Evolutionary conservation across 1,140 invertebrate genomes (phyloP).

Genomic region (Lineus longissimus): DNA sequence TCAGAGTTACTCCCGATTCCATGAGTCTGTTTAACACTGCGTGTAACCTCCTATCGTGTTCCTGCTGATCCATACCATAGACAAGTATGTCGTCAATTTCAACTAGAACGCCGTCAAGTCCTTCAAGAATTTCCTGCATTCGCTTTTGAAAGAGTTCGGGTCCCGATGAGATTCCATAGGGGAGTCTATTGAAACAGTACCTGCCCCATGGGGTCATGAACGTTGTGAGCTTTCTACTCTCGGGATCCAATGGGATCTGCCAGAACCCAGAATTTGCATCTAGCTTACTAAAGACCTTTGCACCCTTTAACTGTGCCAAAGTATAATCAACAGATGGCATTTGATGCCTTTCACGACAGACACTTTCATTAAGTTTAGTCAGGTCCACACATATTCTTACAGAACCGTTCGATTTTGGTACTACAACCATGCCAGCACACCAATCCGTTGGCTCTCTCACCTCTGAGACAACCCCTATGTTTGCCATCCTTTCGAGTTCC

Average conservation of each 20-base stretch:
- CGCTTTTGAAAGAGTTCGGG: too few species aligned
- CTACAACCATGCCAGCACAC: neutral
- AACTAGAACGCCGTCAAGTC: too few species aligned
- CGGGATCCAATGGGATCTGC: neutral
- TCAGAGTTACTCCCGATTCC: too few species aligned
- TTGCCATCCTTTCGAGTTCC: neutral
- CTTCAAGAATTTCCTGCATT: too few species aligned
- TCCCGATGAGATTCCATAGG: too few species aligned
- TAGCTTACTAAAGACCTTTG: neutral
- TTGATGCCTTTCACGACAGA: neutral
- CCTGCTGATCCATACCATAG: too few species aligned
- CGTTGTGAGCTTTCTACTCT: too few species aligned
- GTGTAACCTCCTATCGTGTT: too few species aligned
- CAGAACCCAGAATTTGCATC: slow-evolving; percentile 2
- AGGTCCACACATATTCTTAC: slow-evolving; percentile 9
- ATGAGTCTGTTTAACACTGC: too few species aligned
- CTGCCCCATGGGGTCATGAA: too few species aligned
- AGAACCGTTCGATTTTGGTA: neutral
- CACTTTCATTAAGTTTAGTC: slow-evolving; percentile 7
- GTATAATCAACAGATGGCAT: slow-evolving; percentile 1
- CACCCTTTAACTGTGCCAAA: slow-evolving; percentile 3
- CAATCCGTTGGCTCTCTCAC: slow-evolving; percentile 5
- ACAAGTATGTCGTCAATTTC: too few species aligned
- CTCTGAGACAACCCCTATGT: neutral
- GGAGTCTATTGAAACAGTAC: too few species aligned